Conservation (phyloP, 2,113 vertebrate species). For the Pristiophorus japonicus region DNA sequence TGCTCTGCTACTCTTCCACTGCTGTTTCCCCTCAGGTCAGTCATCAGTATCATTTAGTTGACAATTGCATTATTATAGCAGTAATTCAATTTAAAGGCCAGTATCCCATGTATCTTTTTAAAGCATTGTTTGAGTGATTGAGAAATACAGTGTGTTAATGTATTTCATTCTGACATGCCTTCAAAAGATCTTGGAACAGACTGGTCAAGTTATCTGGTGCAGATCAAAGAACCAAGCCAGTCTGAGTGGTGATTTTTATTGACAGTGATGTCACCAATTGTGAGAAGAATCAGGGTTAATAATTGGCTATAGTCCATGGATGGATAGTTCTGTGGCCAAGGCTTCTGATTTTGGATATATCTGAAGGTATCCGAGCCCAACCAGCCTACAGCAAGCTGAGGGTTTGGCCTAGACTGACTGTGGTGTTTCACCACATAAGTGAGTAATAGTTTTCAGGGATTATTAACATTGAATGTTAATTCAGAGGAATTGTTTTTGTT, state of each 20-base stretch:
- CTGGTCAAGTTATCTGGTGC: neutral
- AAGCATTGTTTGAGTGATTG: neutral
- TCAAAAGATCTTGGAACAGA: neutral
- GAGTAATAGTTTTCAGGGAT: too few species aligned
- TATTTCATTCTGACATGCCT: neutral
- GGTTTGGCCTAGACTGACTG: too few species aligned
- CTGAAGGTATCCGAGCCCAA: too few species aligned
- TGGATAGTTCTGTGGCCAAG: neutral
- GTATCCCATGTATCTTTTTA: neutral
- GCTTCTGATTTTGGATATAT: neutral
- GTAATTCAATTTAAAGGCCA: neutral
- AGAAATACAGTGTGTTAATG: neutral
- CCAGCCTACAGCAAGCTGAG: too few species aligned
- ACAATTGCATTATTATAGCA: neutral
- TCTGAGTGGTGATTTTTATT: neutral
- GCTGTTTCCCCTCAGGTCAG: too few species aligned
- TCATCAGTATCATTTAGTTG: neutral
- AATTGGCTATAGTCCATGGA: neutral
- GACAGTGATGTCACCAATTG: neutral
- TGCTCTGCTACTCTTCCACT: too few species aligned
- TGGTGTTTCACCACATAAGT: too few species aligned
- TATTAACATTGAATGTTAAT: too few species aligned
- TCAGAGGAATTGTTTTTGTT: too few species aligned
- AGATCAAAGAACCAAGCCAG: neutral
- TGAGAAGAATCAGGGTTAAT: neutral